These are phyloP conservation scores for Gavia stellata DNA, from an alignment of 2,113 vertebrate genomes.

Conservation along the genomic window DNA sequence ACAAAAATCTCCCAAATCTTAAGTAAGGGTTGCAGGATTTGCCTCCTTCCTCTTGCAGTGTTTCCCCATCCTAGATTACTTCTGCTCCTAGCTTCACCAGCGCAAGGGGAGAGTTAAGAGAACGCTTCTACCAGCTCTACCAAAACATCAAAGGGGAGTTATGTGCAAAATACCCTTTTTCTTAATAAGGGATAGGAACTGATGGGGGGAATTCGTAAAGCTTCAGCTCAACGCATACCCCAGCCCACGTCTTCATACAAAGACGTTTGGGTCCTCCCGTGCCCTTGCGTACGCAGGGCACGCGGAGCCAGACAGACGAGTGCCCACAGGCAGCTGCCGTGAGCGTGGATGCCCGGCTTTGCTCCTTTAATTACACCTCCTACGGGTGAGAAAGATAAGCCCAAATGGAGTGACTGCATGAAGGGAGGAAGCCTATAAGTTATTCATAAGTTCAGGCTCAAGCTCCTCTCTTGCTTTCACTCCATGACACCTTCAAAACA, in stretches of 20 bases:
- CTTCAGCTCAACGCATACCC: accelerated
- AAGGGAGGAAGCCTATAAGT: constrained; percentile 63
- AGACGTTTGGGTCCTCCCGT: background rate
- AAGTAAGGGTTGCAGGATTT: background rate
- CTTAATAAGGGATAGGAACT: accelerated
- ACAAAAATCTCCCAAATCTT: background rate
- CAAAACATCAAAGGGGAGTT: accelerated
- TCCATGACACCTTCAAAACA: constrained; percentile 59
- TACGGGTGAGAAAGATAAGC: constrained; percentile 55
- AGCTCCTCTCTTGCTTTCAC: constrained; percentile 54
- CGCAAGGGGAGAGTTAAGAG: too few relatives aligned
- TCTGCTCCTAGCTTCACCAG: background rate
- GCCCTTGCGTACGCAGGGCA: background rate
- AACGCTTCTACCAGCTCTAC: accelerated
- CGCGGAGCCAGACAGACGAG: background rate
- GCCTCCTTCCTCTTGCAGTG: accelerated
- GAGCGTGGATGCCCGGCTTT: background rate
- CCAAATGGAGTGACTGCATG: constrained; percentile 54
- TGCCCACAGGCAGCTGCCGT: background rate
- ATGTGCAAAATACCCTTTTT: background rate
- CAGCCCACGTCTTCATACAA: background rate
- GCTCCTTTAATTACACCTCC: constrained; percentile 61
- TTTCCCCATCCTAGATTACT: accelerated
- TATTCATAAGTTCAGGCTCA: constrained; percentile 66
- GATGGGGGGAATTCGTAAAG: background rate